Conservation (phyloP, 2,888 invertebrate species). For the Acleris holmiana region DNA sequence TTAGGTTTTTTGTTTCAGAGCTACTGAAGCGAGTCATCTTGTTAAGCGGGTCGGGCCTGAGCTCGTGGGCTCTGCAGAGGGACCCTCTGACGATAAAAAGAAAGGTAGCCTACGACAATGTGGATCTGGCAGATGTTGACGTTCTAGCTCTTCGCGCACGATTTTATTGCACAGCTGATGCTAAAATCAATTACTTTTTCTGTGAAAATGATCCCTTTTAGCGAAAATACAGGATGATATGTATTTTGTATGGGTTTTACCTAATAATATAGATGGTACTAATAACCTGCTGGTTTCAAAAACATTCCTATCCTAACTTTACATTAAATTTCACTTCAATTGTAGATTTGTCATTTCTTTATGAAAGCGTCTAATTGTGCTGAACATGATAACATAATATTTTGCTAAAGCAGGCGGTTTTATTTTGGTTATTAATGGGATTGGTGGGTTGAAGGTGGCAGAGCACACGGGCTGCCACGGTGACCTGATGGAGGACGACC, state of each 20-base stretch:
- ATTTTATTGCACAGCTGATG: constrained; percentile 16
- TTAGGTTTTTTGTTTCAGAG: constrained; percentile 86
- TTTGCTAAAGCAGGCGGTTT: too few relatives aligned
- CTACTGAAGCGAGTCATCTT: constrained; percentile 94
- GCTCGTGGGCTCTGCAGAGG: constrained; percentile 95
- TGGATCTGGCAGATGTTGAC: constrained; percentile 16
- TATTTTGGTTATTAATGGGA: too few relatives aligned
- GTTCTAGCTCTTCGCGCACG: constrained; percentile 12
- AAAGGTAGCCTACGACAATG: constrained; percentile 63
- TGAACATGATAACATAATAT: too few relatives aligned
- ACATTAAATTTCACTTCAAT: background rate
- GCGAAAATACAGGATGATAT: background rate
- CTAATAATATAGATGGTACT: too few relatives aligned
- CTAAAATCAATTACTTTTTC: constrained; percentile 12
- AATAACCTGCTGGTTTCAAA: too few relatives aligned
- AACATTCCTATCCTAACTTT: too few relatives aligned
- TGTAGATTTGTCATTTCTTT: too few relatives aligned
- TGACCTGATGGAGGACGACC: constrained; percentile 91
- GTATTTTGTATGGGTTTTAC: too few relatives aligned
- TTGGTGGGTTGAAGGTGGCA: constrained; percentile 82
- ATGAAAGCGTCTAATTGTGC: too few relatives aligned
- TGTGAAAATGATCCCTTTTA: background rate
- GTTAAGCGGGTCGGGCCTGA: constrained; percentile 94
- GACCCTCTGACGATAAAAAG: constrained; percentile 92
- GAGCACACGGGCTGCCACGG: constrained; percentile 93